Evolutionary conservation across 1,140 invertebrate species (phyloP).

Genomic region (Aporrectodea caliginosa): DNA sequence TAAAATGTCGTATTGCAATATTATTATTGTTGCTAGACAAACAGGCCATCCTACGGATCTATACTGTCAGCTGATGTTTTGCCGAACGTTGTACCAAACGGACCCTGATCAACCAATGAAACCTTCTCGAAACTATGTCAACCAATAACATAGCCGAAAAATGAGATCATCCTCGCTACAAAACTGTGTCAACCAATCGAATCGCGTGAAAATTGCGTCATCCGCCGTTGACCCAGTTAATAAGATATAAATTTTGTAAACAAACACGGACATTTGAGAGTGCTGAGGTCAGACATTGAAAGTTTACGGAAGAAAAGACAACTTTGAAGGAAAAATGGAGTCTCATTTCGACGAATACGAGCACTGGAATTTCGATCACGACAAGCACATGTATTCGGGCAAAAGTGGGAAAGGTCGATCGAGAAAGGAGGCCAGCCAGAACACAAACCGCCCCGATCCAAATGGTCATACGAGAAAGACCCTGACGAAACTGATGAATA

Average conservation of each 20-base stretch:
- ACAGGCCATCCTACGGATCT: too few species aligned
- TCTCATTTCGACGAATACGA: constrained; percentile 44
- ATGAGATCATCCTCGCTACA: neutral
- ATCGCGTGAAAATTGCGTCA: neutral
- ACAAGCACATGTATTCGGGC: constrained; percentile 46
- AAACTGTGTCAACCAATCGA: neutral
- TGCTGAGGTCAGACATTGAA: neutral
- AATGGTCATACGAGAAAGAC: constrained; percentile 48
- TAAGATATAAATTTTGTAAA: neutral
- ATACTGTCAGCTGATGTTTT: too few species aligned
- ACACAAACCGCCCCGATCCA: constrained; percentile 45
- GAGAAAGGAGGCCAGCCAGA: constrained; percentile 45
- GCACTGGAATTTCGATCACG: constrained; percentile 43
- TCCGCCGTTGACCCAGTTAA: neutral
- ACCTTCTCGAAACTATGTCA: too few species aligned
- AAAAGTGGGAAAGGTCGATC: constrained; percentile 48
- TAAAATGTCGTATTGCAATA: too few species aligned
- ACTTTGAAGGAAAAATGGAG: constrained; percentile 34
- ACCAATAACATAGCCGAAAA: too few species aligned
- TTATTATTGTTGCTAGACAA: too few species aligned
- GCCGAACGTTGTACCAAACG: too few species aligned
- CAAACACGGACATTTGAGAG: too few species aligned
- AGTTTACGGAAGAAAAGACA: neutral
- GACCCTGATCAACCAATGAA: too few species aligned
- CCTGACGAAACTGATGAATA: constrained; percentile 48